Evolutionary conservation across 2,888 invertebrate species (phyloP).

Genomic region (Microctonus hyperodae): DNA sequence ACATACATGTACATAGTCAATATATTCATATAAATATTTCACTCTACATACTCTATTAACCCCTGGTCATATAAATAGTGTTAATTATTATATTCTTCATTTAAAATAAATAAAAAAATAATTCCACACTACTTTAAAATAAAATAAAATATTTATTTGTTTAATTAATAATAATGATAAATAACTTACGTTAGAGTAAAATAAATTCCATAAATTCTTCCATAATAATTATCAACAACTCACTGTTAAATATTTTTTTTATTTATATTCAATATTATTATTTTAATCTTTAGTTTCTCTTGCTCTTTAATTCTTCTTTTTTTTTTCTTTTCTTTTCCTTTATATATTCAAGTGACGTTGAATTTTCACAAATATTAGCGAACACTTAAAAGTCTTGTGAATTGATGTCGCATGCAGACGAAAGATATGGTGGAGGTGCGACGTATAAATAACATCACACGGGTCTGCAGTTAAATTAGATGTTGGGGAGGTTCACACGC

Average conservation of each 20-base stretch:
- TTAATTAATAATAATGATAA: not conserved
- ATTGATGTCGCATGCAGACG: conserved; percentile 14
- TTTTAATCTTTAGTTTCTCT: not conserved
- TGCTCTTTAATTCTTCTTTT: not conserved
- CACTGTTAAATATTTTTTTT: not conserved
- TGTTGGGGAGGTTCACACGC: conserved; percentile 1
- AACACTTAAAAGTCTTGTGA: conserved; percentile 21
- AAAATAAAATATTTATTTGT: not conserved
- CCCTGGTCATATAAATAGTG: not conserved
- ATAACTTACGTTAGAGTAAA: not conserved
- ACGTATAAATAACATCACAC: conserved; percentile 31
- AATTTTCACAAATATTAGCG: conserved; percentile 12
- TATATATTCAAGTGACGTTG: not conserved
- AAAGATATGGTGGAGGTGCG: not conserved
- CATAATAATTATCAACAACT: not conserved
- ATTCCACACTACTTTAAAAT: not conserved
- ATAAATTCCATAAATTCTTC: not conserved
- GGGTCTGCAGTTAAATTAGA: conserved; percentile 30
- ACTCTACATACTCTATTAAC: too few relatives aligned
- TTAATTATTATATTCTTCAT: not conserved
- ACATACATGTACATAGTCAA: too few relatives aligned
- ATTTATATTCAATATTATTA: not conserved
- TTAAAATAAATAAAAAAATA: not conserved
- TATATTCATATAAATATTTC: too few relatives aligned
- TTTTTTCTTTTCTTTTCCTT: not conserved